Base-by-base conservation (phyloP, 1,140 invertebrate genomes). In the Drosophila oshimai region DNA sequence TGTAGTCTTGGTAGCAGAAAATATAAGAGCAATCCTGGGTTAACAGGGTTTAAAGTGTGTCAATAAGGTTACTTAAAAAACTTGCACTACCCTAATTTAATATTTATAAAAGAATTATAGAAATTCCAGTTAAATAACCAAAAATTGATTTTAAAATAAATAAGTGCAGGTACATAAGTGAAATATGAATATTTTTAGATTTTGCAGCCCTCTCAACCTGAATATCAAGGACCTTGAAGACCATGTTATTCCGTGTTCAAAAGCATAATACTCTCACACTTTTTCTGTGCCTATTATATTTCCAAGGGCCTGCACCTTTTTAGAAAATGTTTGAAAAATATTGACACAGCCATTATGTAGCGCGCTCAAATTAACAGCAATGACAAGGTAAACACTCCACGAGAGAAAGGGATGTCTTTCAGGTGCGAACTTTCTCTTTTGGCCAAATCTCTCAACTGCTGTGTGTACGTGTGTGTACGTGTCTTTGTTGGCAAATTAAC, bases 401-500 rank as follows among this genome's bases (percentile, higher is more conserved):
- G n/a, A n/a, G n/a, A n/a, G n/a, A n/a, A n/a, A 9, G 28, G 51
- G 41, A 75, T 78, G 80, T 74, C 75, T 74, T 83, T 86, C 80
- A 75, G 64, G 61, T 55, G 51, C 41, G 58, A 62, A 37, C 36
- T 41, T 58, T 53, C 73, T 50, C 72, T 71, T 69, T 71, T 49
- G 72, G 65, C 46, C 46, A 65, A 79, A 84, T 86, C 74, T 78
- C 80, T 80, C 86, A 74, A 84, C 80, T 79, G 72, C 71, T 84
- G 80, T 80, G 86, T 79, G 76, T n/a, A n/a, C 80, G 33, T 84
- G 80, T 84, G 70, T 72, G 74, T 75, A 71, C 80, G 80, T 75
- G 79, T 84, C 79, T 84, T 75, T 86, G 75, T 84, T 84, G 75
- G 80, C 75, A 86, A 84, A 84, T 86, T 86, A 84, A 86, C 80